These are phyloP conservation scores for Yponomeuta evonymella DNA, from an alignment of 2,888 invertebrate species.

Conservation along the genomic window DNA sequence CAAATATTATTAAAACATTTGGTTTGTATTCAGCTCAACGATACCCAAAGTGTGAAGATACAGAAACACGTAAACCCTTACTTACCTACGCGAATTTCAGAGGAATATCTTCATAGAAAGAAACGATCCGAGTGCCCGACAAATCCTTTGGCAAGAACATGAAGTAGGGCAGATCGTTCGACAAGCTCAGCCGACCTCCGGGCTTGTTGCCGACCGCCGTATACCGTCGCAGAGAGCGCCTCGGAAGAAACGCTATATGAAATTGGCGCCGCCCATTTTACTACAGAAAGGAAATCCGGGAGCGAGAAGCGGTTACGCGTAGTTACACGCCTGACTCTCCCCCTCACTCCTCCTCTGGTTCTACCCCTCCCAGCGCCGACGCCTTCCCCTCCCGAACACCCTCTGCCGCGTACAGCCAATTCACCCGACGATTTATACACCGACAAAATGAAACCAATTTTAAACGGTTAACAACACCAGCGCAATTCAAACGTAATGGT, in stretches of 20 bases:
- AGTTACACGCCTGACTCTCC: conserved; percentile 70
- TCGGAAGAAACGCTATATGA: conserved; percentile 64
- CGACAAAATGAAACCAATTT: conserved; percentile 71
- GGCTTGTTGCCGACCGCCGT: conserved; percentile 51
- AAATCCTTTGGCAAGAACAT: conserved; percentile 73
- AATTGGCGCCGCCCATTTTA: conserved; percentile 74
- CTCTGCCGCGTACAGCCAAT: conserved; percentile 62
- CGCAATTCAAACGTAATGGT: conserved; percentile 44
- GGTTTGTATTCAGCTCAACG: not conserved
- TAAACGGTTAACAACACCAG: conserved; percentile 60
- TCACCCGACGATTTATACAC: conserved; percentile 71
- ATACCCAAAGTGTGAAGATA: not conserved
- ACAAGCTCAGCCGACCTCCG: conserved; percentile 57
- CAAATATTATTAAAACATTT: no score
- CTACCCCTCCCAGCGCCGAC: conserved; percentile 45
- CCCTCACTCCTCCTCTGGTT: conserved; percentile 35
- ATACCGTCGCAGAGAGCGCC: conserved; percentile 26
- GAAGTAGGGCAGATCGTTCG: conserved; percentile 71
- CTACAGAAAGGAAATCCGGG: conserved; percentile 76
- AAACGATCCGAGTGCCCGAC: conserved; percentile 69
- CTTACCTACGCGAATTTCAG: conserved; percentile 54
- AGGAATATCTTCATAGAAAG: conserved; percentile 65
- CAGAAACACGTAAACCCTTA: not conserved
- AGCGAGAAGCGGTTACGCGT: conserved; percentile 73
- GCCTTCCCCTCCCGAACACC: conserved; percentile 24